Percentiles rank a stretch among this genome's conserved stretches.
Evolutionary conservation across 2,888 invertebrate species (phyloP).

Genomic region (Elegia similella): DNA sequence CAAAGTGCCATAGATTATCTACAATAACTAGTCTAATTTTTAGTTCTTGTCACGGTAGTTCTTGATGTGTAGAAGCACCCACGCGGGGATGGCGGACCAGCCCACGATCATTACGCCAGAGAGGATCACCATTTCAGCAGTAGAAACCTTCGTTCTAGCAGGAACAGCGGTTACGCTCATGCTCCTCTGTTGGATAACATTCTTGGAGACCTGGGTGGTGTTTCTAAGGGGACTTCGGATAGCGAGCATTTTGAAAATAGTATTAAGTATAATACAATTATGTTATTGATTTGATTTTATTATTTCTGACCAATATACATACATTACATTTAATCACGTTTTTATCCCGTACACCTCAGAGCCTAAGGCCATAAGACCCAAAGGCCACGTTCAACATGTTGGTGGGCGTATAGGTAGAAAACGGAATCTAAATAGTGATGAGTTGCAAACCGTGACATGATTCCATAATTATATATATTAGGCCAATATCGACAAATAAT

Average conservation of each 20-base stretch:
- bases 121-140: slow-evolving; percentile 53
- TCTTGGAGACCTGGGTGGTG: slow-evolving; percentile 53
- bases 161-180: slow-evolving; percentile 61
- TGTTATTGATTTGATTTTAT: too few species aligned
- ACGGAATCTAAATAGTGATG: too few species aligned
- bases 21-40: slow-evolving; percentile 24
- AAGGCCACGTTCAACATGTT: too few species aligned
- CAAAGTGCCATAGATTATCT: slow-evolving; percentile 19
- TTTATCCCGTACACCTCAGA: too few species aligned
- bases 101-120: slow-evolving; percentile 53
- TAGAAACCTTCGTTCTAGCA: slow-evolving; percentile 55
- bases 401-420: too few species aligned
- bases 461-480: too few species aligned
- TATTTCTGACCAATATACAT: too few species aligned
- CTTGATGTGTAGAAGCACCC: slow-evolving; percentile 69
- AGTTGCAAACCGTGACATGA: too few species aligned
- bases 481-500: too few species aligned
- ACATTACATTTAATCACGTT: too few species aligned
- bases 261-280: too few species aligned
- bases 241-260: slow-evolving; percentile 68
- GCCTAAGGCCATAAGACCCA: too few species aligned
- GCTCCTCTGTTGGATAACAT: slow-evolving; percentile 58
- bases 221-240: slow-evolving; percentile 55
- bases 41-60: slow-evolving; percentile 59
- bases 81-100: slow-evolving; percentile 60